Evolutionary conservation across 92 coral and sea anemone species (phyloP).

Genomic region (Umimayanthus chanpuru): DNA sequence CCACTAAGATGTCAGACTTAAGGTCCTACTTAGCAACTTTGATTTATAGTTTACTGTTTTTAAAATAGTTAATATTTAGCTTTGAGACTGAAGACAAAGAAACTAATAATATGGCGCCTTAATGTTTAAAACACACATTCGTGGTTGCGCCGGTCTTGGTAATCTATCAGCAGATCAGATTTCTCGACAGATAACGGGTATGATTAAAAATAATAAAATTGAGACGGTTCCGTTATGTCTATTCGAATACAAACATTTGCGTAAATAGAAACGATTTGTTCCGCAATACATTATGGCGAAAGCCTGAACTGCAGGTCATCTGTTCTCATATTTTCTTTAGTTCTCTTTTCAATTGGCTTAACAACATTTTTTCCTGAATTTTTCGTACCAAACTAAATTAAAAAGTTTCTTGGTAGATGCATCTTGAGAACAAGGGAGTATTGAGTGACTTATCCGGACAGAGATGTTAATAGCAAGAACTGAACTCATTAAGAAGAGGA

Average conservation of each 20-base stretch:
- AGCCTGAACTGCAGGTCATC: too few relatives aligned
- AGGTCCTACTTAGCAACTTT: background rate
- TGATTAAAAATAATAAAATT: too few relatives aligned
- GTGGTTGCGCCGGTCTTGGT: background rate
- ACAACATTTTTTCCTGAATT: too few relatives aligned
- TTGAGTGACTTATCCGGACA: too few relatives aligned
- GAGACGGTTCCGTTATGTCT: background rate
- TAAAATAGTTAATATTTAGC: background rate
- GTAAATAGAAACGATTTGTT: background rate
- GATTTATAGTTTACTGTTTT: background rate
- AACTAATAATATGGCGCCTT: background rate
- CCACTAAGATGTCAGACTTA: background rate
- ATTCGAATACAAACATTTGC: background rate
- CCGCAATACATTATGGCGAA: background rate
- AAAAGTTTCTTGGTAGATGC: too few relatives aligned
- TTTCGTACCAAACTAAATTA: too few relatives aligned
- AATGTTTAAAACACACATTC: too few relatives aligned
- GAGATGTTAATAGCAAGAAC: too few relatives aligned
- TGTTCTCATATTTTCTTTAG: too few relatives aligned
- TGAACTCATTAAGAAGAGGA: background rate
- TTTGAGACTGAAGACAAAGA: background rate
- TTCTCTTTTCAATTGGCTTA: too few relatives aligned
- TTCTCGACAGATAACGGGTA: background rate
- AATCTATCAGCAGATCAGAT: background rate
- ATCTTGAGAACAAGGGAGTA: too few relatives aligned